Evolutionary conservation across 2,113 vertebrate genomes (phyloP), one percentile per base, ranked within the genome.

Genomic region (Smithornis capensis): DNA sequence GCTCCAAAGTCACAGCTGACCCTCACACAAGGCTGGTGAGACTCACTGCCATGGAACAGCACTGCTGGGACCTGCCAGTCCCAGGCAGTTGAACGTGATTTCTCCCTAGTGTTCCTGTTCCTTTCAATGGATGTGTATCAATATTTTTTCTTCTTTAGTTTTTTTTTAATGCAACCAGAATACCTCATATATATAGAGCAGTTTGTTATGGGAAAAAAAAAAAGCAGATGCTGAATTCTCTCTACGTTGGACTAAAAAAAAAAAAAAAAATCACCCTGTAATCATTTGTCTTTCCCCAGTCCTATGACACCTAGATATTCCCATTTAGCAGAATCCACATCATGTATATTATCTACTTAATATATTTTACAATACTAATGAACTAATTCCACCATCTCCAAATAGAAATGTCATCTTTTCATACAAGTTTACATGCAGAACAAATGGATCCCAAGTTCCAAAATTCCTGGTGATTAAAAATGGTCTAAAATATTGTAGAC

Each of bases 401-500:
- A 67, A 59, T 3, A 85, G 37, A 21, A 65, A 27, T 4, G 22
- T 24, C 10, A 60, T 24, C 25, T 75, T 86, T 55, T 33, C 33
- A 93, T 42, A 37, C 6, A 15, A 14, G 35, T 94, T 59, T 37
- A 62, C 9, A 18, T 3, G 6, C 11, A 64, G 49, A 75, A 38
- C 42, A 77, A 70, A 63, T 3, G 6, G 37, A 89, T 63, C 22
- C 14, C 2, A 2, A 91, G 52, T 65, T 92, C 37, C 74, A 92
- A 42, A 71, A 85, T 4, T 9, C 2, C 3, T 8, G 7, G 22
- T n/a, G 27, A 89, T 35, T 57, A 38, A 47, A 59, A 88, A 52
- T 0, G 0, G 7, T 28, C 47, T 70, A n/a, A 52, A 78, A 49
- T 27, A 64, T 0, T 31, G 8, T 5, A n/a, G 0, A 1, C 7